Evolutionary conservation across 2,797 vertebrate genomes (phyloP).

Genomic region (Notolabrus celidotus): DNA sequence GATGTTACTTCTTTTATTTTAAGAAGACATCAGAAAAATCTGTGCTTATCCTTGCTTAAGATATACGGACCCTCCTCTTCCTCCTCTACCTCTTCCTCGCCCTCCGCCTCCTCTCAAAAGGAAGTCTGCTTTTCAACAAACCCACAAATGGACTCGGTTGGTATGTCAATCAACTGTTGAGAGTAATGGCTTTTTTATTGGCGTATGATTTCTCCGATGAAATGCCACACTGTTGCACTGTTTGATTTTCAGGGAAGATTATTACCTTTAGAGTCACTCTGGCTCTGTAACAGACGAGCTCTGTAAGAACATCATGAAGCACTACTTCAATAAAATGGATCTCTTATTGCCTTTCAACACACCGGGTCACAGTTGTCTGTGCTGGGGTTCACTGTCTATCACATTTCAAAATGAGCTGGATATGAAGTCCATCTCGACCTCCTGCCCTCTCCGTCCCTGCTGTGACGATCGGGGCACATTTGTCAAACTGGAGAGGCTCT

Average conservation of each 20-base stretch:
- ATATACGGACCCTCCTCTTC: constrained; percentile 82
- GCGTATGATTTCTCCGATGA: constrained; percentile 43
- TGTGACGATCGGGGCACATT: constrained; percentile 68
- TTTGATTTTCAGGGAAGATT: constrained; percentile 66
- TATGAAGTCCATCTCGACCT: constrained; percentile 71
- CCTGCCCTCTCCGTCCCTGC: constrained; percentile 48
- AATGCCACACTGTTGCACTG: constrained; percentile 57
- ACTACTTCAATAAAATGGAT: constrained; percentile 66
- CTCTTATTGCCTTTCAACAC: constrained; percentile 72
- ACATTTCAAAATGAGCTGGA: constrained; percentile 79
- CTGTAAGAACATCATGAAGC: constrained; percentile 55
- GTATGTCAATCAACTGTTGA: constrained; percentile 69
- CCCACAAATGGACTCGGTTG: constrained; percentile 66
- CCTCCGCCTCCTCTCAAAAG: constrained; percentile 75
- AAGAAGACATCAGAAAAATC: constrained; percentile 92
- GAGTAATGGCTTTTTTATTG: constrained; percentile 50
- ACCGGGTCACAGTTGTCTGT: constrained; percentile 54
- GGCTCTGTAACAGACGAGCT: constrained; percentile 35
- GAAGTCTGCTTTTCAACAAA: constrained; percentile 74
- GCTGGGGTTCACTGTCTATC: constrained; percentile 68
- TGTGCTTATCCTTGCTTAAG: constrained; percentile 90
- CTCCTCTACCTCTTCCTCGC: constrained; percentile 74
- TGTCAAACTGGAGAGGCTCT: constrained; percentile 64
- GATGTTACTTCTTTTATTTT: constrained; percentile 91
- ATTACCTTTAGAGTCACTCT: constrained; percentile 50